These are phyloP conservation scores for Apis dorsata DNA, from an alignment of 1,140 invertebrate genomes.

Conservation along the genomic window DNA sequence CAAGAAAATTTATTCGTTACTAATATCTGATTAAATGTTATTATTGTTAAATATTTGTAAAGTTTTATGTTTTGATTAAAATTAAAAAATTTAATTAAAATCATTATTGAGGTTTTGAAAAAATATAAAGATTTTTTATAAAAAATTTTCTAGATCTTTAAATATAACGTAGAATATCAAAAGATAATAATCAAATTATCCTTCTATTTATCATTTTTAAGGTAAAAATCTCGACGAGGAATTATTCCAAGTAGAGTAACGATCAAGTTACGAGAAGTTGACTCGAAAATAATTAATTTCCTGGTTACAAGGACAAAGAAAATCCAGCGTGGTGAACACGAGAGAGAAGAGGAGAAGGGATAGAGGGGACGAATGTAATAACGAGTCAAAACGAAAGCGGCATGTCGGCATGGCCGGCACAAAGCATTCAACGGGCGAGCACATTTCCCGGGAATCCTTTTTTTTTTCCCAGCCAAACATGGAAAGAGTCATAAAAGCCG, in stretches of 20 bases:
- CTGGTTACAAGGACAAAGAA: neutral
- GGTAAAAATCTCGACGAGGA: neutral
- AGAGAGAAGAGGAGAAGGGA: too few species aligned
- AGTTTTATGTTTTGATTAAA: too few species aligned
- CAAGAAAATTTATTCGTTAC: neutral
- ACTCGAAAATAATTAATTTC: neutral
- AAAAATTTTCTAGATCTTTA: too few species aligned
- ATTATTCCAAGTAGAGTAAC: neutral
- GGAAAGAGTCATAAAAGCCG: constrained; percentile 47
- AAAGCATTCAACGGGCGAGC: constrained; percentile 1
- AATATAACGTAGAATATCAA: too few species aligned
- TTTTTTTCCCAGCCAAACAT: constrained; percentile 26
- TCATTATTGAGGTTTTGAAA: too few species aligned
- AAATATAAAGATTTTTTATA: too few species aligned
- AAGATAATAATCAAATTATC: too few species aligned
- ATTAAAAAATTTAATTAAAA: too few species aligned
- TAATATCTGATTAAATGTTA: too few species aligned
- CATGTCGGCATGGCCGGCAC: neutral
- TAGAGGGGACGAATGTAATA: neutral
- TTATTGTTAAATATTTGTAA: too few species aligned
- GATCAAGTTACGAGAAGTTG: neutral
- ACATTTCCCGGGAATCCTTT: constrained; percentile 30
- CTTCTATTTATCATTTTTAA: too few species aligned
- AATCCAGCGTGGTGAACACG: neutral
- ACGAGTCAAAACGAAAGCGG: constrained; percentile 32